phyloP scores from a whole-genome alignment of 1,140 invertebrate genomes.

The Drosophila equinoxialis region DNA sequence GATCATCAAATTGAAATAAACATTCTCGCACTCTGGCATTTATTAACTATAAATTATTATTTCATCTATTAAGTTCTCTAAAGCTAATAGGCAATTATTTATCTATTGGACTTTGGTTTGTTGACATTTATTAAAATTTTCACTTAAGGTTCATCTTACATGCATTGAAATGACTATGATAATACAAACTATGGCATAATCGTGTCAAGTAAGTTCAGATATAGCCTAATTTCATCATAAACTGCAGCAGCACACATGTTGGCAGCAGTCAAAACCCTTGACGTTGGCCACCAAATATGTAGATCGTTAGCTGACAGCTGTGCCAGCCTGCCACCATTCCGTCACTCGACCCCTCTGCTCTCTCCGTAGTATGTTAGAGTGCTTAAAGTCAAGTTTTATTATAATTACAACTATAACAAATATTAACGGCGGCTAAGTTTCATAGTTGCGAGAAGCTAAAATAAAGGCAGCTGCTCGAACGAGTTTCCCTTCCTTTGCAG shows the following conservation, averaged over 20 bases:
- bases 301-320: conserved; percentile 52
- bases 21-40: no score
- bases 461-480: conserved; percentile 27
- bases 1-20: no score
- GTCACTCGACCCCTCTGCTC: background rate
- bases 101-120: no score
- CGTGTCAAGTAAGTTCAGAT: background rate
- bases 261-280: conserved; percentile 29
- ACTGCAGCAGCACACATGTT: background rate
- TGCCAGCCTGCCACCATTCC: background rate
- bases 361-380: conserved; percentile 10
- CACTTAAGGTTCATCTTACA: background rate
- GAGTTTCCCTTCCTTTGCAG: conserved; percentile 45
- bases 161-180: background rate
- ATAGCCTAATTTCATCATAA: conserved; percentile 8
- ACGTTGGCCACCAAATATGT: conserved; percentile 26
- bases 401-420: conserved; percentile 81
- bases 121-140: background rate
- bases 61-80: no score
- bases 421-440: conserved; percentile 69
- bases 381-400: conserved; percentile 78
- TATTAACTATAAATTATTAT: no score
- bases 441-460: conserved; percentile 51
- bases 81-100: no score
- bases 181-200: background rate